phyloP scores from a whole-genome alignment of 2,113 vertebrate species.

The Mesoclemmys tuberculata region DNA sequence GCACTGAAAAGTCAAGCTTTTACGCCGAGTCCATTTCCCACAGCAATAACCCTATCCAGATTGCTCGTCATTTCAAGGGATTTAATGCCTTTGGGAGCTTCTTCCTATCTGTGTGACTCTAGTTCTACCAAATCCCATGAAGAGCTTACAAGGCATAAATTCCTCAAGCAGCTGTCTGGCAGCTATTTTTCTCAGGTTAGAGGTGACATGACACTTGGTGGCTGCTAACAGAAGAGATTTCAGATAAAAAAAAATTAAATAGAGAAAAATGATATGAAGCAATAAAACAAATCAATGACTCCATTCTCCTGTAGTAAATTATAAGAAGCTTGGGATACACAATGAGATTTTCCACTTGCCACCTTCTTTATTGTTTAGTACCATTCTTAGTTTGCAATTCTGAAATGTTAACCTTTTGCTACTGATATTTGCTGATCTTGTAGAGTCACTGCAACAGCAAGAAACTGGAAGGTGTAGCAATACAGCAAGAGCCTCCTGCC shows the following conservation, averaged over 20 bases:
- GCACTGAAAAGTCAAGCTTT: background rate
- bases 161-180: background rate
- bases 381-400: background rate
- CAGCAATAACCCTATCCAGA: background rate
- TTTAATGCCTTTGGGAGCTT: background rate
- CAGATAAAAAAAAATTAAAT: background rate
- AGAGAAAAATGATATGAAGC: background rate
- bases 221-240: background rate
- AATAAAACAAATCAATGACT: background rate
- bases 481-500: background rate
- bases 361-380: background rate
- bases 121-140: background rate
- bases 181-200: background rate
- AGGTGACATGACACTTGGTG: background rate
- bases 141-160: background rate
- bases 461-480: rapidly evolving
- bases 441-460: background rate
- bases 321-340: background rate
- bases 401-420: background rate
- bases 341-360: background rate
- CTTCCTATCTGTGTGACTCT: background rate
- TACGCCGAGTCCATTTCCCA: background rate
- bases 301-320: background rate
- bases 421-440: background rate
- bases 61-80: background rate